Percentiles rank a stretch among this genome's conserved stretches.
phyloP scores from a whole-genome alignment of 2,797 vertebrate species.

The Furcifer pardalis region DNA sequence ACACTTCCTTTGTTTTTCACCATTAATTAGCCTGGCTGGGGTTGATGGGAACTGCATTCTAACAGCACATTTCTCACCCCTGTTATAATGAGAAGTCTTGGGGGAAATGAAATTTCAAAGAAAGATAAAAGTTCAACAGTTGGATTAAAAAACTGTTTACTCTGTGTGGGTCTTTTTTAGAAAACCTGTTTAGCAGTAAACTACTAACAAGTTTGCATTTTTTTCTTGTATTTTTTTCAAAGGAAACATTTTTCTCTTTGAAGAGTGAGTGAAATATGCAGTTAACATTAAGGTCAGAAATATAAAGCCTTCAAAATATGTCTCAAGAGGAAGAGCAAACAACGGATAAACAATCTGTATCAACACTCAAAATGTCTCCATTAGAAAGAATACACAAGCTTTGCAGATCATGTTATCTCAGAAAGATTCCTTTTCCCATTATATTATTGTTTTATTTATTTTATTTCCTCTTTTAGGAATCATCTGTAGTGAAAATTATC shows the following conservation, averaged over 20 bases:
- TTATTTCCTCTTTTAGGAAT: no score
- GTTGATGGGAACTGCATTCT: no score
- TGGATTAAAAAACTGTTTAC: no score
- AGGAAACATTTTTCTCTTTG: constrained; percentile 1
- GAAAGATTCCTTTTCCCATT: background rate
- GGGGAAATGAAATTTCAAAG: no score
- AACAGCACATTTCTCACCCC: no score
- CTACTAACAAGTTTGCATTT: background rate
- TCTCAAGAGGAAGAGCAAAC: background rate
- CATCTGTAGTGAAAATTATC: no score
- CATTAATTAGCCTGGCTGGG: no score
- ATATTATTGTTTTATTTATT: background rate
- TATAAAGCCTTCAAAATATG: background rate
- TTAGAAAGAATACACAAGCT: background rate
- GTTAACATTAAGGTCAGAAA: background rate
- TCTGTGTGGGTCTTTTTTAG: no score
- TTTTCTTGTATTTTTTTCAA: background rate
- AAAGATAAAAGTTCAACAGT: no score
- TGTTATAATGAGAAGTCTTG: no score
- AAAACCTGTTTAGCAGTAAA: no score
- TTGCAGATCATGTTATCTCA: background rate
- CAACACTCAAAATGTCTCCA: background rate
- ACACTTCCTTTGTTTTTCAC: no score
- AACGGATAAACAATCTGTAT: constrained; percentile 9
- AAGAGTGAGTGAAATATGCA: background rate